These are phyloP conservation scores for Tolypeutes matacus DNA, from an alignment of 2,797 vertebrate species.

Conservation along the genomic window DNA sequence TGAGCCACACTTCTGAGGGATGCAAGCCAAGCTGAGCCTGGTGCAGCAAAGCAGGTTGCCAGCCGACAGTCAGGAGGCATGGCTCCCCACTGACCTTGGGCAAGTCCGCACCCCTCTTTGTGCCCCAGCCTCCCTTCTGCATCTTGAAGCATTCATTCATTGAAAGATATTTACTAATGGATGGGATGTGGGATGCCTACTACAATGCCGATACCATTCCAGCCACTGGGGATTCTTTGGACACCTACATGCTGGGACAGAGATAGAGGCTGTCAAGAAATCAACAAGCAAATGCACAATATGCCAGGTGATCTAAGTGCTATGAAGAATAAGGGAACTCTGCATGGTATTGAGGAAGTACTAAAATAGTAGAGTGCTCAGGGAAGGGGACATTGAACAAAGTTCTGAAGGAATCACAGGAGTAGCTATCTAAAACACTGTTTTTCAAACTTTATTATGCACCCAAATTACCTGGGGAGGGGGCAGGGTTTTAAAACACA, in stretches of 20 bases:
- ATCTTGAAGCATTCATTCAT: background rate
- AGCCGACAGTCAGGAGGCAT: conserved; percentile 21
- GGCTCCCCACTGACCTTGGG: background rate
- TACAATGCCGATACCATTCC: background rate
- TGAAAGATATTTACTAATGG: background rate
- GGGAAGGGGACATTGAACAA: background rate
- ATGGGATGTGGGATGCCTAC: background rate
- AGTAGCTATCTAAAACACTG: background rate
- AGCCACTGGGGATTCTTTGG: background rate
- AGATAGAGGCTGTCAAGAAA: background rate
- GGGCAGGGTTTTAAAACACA: background rate
- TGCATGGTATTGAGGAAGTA: background rate
- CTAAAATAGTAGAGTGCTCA: background rate
- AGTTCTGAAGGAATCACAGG: background rate
- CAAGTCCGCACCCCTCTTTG: background rate
- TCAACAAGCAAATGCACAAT: background rate
- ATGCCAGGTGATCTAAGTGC: background rate
- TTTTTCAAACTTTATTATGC: background rate
- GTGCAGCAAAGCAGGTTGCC: background rate
- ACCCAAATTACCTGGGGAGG: background rate
- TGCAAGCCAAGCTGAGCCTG: background rate
- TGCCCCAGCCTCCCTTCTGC: background rate
- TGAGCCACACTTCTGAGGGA: conserved; percentile 32
- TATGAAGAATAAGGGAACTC: background rate
- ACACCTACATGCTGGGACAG: background rate